Percentiles rank a stretch among this genome's conserved stretches.
Evolutionary conservation across 2,113 vertebrate genomes (phyloP).

Genomic region (Dendropsophus ebraccatus): DNA sequence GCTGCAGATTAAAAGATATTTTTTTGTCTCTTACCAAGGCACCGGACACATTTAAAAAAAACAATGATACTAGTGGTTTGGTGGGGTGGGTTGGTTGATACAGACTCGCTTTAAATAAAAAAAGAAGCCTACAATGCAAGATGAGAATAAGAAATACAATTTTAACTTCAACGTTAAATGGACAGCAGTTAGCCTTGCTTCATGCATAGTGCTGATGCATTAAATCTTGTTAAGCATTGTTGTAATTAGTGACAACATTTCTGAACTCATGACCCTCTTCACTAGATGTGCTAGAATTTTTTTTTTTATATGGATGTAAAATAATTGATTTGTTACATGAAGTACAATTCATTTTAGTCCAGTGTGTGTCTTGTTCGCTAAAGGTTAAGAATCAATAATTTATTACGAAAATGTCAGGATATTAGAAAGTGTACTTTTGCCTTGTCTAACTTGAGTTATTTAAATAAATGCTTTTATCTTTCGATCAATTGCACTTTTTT

Average conservation of each 20-base stretch:
- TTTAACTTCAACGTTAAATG: neutral
- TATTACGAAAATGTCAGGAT: slow-evolving; percentile 56
- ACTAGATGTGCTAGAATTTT: no score
- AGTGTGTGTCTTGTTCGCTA: slow-evolving; percentile 39
- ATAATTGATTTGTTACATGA: slow-evolving; percentile 31
- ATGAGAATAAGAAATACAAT: neutral
- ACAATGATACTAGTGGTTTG: no score
- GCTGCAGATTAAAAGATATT: no score
- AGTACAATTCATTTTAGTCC: slow-evolving; percentile 39
- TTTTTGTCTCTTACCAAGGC: no score
- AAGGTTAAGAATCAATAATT: slow-evolving; percentile 55
- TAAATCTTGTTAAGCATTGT: neutral
- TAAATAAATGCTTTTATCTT: slow-evolving; percentile 27
- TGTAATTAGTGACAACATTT: neutral
- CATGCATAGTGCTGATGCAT: neutral
- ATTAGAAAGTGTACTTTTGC: slow-evolving; percentile 25
- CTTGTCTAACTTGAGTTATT: slow-evolving; percentile 44
- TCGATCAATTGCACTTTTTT: slow-evolving; percentile 28
- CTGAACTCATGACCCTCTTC: no score
- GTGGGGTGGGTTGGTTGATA: no score
- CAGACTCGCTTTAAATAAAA: no score
- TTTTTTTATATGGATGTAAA: no score
- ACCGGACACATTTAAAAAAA: no score
- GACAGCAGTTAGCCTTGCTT: neutral
- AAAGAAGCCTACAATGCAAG: no score